Evolutionary conservation across 2,113 vertebrate species (phyloP), one percentile per base, ranked within the genome.

Genomic region (Cephalopterus ornatus): DNA sequence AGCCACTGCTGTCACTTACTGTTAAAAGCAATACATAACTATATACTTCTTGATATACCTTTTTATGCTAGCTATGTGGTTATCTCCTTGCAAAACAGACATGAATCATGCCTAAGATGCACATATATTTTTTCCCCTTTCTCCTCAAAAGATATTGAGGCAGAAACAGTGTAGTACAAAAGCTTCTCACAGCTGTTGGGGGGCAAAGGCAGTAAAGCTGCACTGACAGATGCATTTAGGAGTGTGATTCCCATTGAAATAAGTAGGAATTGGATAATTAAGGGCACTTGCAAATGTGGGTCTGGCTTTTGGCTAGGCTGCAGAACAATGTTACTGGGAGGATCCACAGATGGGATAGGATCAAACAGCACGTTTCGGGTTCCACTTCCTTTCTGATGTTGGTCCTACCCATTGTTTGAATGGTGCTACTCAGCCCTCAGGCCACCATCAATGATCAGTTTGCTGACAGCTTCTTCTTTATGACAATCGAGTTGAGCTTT

Each of bases 391-490:
- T 91, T 91, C 68, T 89, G 26, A 35, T 72, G 47, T 84, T 85
- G 61, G 56, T 81, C 73, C 35, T 82, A 42, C 76, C 61, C 94
- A 85, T 92, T 95, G 91, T 95, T 78, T 87, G 44, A 67, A 52
- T 14, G 44, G 32, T 67, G n/a, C 47, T 86, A 42, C 72, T 62
- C 39, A 84, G 72, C 76, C 68, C 73, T 75, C 2, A 6, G 87
- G 94, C 84, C 77, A 65, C 39, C n/a, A 85, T 68, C 73, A 56
- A 52, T 0, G 27, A 52, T 28, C 79, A 63, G 47, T 55, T 86
- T 89, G 93, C 61, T 22, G n/a, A 91, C 91, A 96, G 73, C 70
- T 75, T 58, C 41, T 84, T 81, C 65, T 92, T 78, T 91, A 52
- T 93, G 80, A 39, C 27, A 35, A 41, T 76, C 32, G 28, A 82